Conservation (phyloP, 2,113 vertebrate genomes). For the Triplophysa siluroides region DNA sequence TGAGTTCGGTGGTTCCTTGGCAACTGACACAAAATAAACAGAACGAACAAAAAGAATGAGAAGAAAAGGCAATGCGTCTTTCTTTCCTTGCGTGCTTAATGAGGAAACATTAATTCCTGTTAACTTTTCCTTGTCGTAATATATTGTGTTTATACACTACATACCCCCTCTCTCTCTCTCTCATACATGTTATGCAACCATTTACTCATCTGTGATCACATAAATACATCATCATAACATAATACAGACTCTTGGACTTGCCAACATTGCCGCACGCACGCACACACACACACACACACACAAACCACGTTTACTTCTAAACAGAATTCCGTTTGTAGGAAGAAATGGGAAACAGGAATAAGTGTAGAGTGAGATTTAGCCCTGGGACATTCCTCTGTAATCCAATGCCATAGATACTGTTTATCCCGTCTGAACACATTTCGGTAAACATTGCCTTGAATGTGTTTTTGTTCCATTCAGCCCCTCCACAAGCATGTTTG, state of each 20-base stretch:
- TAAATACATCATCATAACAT: not conserved
- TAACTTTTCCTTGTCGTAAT: conserved; percentile 10
- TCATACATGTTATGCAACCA: too few species aligned
- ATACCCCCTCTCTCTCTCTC: too few species aligned
- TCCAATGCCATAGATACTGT: conserved; percentile 16
- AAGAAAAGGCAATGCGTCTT: conserved; percentile 1
- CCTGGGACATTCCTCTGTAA: conserved; percentile 8
- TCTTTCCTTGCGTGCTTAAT: not conserved
- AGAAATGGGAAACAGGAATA: not conserved
- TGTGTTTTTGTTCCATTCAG: conserved; percentile 16
- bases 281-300: conserved; percentile 25
- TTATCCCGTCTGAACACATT: conserved; percentile 28
- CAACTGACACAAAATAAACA: not conserved
- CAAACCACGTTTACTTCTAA: conserved; percentile 15
- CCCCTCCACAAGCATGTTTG: conserved; percentile 9
- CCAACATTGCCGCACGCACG: conserved; percentile 11
- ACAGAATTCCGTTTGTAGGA: not conserved
- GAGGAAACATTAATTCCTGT: not conserved
- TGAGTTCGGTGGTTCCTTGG: conserved; percentile 19
- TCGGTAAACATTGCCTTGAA: conserved; percentile 38
- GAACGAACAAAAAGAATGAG: not conserved
- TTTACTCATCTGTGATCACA: too few species aligned
- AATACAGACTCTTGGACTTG: not conserved
- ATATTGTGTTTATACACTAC: not conserved
- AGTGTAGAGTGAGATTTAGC: conserved; percentile 7